Conservation (phyloP, 1,140 invertebrate species). For the Atta colombica region DNA sequence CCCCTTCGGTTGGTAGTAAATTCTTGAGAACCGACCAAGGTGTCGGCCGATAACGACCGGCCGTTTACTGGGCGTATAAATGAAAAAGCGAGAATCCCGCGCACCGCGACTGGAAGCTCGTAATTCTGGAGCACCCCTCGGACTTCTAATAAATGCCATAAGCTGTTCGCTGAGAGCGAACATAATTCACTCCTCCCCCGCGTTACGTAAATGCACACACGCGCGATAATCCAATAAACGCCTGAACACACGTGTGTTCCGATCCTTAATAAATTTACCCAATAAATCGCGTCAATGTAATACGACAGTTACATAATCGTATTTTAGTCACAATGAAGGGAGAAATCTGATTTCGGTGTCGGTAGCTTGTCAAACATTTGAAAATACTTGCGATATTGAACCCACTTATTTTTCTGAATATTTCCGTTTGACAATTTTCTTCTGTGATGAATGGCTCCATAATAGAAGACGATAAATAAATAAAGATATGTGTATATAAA, state of each 20-base stretch:
- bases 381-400: not conserved
- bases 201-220: constrained; percentile 45
- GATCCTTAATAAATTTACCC: constrained; percentile 53
- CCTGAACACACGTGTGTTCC: constrained; percentile 39
- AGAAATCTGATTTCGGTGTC: constrained; percentile 5
- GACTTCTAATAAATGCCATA: constrained; percentile 78
- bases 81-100: constrained; percentile 73
- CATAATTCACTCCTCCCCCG: constrained; percentile 71
- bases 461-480: not conserved
- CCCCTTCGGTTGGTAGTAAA: constrained; percentile 69
- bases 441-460: not conserved
- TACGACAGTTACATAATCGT: constrained; percentile 58
- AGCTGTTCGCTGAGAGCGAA: constrained; percentile 66
- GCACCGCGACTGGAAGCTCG: constrained; percentile 68
- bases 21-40: constrained; percentile 73
- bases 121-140: constrained; percentile 70
- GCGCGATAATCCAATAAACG: constrained; percentile 61
- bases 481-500: not conserved
- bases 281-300: constrained; percentile 56
- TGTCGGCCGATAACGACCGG: constrained; percentile 74
- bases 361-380: not conserved
- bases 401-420: not conserved
- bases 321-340: constrained; percentile 37
- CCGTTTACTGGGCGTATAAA: constrained; percentile 77
- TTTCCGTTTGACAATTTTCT: not conserved